phyloP scores from a whole-genome alignment of 2,888 invertebrate species.

The Eupithecia abbreviata region DNA sequence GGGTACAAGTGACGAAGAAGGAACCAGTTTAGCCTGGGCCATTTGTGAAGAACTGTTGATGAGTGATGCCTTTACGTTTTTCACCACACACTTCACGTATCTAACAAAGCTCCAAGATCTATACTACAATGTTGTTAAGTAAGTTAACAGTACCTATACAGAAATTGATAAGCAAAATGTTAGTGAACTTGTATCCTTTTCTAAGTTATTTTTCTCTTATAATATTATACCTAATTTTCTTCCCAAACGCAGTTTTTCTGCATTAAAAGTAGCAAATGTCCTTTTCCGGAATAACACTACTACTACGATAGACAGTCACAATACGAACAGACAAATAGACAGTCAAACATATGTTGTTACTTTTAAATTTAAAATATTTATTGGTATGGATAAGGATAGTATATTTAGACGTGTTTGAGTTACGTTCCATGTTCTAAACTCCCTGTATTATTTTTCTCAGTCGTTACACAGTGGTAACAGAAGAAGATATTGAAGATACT shows the following conservation, averaged over 20 bases:
- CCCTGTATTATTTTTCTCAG: slow-evolving; percentile 48
- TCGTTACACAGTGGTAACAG: slow-evolving; percentile 70
- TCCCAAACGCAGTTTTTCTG: no score
- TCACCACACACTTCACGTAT: slow-evolving; percentile 88
- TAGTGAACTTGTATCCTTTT: background rate
- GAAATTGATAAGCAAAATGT: background rate
- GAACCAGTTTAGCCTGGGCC: slow-evolving; percentile 91
- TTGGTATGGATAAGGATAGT: no score
- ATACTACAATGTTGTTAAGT: slow-evolving; percentile 90
- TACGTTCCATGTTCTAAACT: background rate
- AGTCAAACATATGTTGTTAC: no score
- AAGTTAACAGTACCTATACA: slow-evolving; percentile 45
- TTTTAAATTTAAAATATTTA: no score
- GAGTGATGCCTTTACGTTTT: slow-evolving; percentile 86
- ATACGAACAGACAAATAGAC: no score
- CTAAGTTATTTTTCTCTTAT: background rate
- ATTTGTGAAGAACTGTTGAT: slow-evolving; percentile 88
- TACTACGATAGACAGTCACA: no score
- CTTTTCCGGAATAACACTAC: no score
- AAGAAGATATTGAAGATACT: slow-evolving; percentile 57
- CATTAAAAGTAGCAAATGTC: no score
- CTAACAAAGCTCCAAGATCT: slow-evolving; percentile 86
- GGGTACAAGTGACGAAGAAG: slow-evolving; percentile 92
- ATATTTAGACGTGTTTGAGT: no score
- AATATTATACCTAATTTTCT: background rate